phyloP scores from a whole-genome alignment of 2,797 vertebrate species.

The Cynodonichthys magdalenae region DNA sequence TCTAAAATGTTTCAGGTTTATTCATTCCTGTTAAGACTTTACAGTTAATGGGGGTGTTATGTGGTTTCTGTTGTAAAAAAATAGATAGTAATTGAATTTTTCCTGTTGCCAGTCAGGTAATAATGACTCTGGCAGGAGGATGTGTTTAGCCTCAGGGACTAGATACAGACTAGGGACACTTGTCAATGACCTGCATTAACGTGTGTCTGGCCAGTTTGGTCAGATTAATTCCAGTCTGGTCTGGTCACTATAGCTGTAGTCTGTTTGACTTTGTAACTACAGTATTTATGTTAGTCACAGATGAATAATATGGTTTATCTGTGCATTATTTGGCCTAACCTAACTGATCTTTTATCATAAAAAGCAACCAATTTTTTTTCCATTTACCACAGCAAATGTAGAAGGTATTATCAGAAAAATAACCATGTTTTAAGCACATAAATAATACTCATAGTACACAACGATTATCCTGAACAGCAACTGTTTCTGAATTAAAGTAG shows the following conservation, averaged over 20 bases:
- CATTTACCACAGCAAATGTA: constrained; percentile 6
- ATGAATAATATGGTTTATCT: constrained; percentile 36
- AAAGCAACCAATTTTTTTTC: constrained; percentile 6
- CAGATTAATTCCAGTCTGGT: constrained; percentile 46
- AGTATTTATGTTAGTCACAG: constrained; percentile 38
- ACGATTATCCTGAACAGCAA: background rate
- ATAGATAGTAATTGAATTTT: constrained; percentile 35
- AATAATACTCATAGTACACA: background rate
- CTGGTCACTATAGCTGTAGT: constrained; percentile 43
- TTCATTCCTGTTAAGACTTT: constrained; percentile 20
- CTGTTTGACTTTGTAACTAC: constrained; percentile 23
- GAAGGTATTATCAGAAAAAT: background rate
- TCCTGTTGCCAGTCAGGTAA: constrained; percentile 34
- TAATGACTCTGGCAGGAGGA: constrained; percentile 26
- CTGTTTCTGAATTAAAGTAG: background rate
- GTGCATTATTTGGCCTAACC: constrained; percentile 15
- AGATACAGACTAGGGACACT: constrained; percentile 22
- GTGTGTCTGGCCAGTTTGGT: constrained; percentile 42
- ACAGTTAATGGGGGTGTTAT: constrained; percentile 10
- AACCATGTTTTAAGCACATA: background rate
- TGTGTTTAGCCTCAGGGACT: constrained; percentile 31
- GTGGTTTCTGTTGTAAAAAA: constrained; percentile 23
- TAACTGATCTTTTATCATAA: constrained; percentile 21
- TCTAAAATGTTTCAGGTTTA: constrained; percentile 3
- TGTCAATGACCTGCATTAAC: constrained; percentile 40